phyloP scores from a whole-genome alignment of 53 echinoderm and acorn worm genomes.

The Paracentrotus lividus region DNA sequence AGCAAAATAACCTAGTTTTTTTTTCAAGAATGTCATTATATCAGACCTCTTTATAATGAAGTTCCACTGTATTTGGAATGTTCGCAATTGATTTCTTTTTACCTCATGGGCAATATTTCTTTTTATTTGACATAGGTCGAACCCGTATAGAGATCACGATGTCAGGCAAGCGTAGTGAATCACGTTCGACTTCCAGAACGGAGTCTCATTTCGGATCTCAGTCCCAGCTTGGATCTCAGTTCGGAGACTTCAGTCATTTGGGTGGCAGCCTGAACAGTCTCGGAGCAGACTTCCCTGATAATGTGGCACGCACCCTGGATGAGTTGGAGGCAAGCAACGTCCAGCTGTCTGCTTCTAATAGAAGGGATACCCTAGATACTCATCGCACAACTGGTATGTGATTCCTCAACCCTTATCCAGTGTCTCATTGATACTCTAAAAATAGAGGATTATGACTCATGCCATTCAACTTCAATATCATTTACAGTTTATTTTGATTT shows the following conservation, averaged over 20 bases:
- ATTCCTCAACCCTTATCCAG: neutral
- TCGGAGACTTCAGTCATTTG: conserved; percentile 5
- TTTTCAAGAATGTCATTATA: too few species aligned
- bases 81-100: too few species aligned
- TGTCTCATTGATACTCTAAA: too few species aligned
- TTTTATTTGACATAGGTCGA: conserved; percentile 67
- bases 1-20: too few species aligned
- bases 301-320: conserved; percentile 89
- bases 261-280: conserved; percentile 68
- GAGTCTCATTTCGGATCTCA: neutral
- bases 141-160: conserved; percentile 76
- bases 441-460: too few species aligned
- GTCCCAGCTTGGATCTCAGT: neutral
- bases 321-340: conserved; percentile 78
- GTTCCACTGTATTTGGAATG: too few species aligned
- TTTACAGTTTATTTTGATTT: too few species aligned
- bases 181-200: neutral
- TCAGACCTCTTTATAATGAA: too few species aligned
- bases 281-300: conserved; percentile 79
- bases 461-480: too few species aligned
- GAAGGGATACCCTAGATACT: conserved; percentile 72
- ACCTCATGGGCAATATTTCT: too few species aligned
- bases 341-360: conserved; percentile 61
- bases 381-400: conserved; percentile 70
- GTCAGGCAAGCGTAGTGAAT: conserved; percentile 60